Conservation (phyloP, 2,888 invertebrate species). For the Campopleginae sp. region DNA sequence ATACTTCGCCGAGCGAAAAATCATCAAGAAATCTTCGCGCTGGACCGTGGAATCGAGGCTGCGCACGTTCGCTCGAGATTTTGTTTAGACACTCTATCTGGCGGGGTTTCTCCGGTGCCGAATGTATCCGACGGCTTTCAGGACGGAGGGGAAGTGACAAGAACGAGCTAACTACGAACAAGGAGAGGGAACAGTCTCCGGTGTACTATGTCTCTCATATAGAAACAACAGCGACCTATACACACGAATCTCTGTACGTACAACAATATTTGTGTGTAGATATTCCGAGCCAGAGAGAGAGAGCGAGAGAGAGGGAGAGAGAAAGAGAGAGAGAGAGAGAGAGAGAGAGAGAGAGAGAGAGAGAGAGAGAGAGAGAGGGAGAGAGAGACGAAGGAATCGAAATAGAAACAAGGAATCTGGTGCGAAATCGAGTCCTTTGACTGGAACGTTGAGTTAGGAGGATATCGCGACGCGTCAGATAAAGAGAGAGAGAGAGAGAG, state of each 20-base stretch:
- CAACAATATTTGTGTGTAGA: not conserved
- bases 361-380: slow-evolving; percentile 28
- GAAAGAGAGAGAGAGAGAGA: slow-evolving; percentile 26
- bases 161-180: slow-evolving; percentile 17
- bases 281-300: slow-evolving; percentile 5
- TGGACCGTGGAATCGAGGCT: slow-evolving; percentile 23
- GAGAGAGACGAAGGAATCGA: slow-evolving; percentile 15
- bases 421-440: slow-evolving; percentile 58
- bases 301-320: slow-evolving; percentile 24
- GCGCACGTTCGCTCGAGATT: slow-evolving; percentile 2
- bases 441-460: slow-evolving; percentile 61
- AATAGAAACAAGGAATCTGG: slow-evolving; percentile 32
- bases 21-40: not conserved
- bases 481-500: slow-evolving; percentile 31
- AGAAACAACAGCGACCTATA: slow-evolving; percentile 1
- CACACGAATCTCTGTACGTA: not conserved
- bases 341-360: slow-evolving; percentile 26
- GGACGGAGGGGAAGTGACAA: slow-evolving; percentile 27
- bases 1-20: not conserved
- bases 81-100: slow-evolving; percentile 7
- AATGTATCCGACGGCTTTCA: slow-evolving; percentile 16
- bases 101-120: not conserved
- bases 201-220: slow-evolving; percentile 1
- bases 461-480: slow-evolving; percentile 57
- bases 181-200: slow-evolving; percentile 5